These are phyloP conservation scores for Lasioglossum morio DNA, from an alignment of 2,888 invertebrate species.

Conservation along the genomic window DNA sequence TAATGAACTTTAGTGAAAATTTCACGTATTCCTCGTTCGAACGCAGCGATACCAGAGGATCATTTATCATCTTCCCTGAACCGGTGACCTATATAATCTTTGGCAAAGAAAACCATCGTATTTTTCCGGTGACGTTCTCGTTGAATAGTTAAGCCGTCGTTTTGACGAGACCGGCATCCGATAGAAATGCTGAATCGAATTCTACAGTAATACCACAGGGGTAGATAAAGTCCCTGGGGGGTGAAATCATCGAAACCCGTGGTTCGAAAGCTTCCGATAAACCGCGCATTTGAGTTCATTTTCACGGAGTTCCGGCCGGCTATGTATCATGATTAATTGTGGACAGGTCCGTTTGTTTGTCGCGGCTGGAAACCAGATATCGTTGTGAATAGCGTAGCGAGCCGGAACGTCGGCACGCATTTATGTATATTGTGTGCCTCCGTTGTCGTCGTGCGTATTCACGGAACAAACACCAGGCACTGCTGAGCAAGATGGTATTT, in stretches of 20 bases:
- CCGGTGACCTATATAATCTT: background rate
- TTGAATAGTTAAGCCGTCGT: background rate
- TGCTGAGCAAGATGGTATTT: no score
- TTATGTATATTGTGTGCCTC: background rate
- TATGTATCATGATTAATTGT: background rate
- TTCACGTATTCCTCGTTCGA: no score
- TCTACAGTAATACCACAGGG: background rate
- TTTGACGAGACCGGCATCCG: no score
- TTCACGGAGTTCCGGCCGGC: background rate
- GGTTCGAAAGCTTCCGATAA: background rate
- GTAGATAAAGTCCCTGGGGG: no score
- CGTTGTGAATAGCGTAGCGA: background rate
- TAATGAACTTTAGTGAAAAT: no score
- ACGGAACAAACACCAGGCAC: background rate
- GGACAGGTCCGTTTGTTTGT: background rate
- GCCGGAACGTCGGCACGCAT: background rate
- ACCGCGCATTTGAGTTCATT: background rate
- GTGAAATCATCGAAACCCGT: conserved; percentile 7
- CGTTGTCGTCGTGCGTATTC: background rate
- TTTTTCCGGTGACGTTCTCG: background rate
- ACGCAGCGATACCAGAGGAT: background rate
- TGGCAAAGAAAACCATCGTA: background rate
- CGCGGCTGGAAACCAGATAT: background rate
- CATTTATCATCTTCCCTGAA: background rate
- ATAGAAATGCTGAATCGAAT: background rate